Conservation (phyloP, 1,140 invertebrate genomes). For the Panulirus ornatus region DNA sequence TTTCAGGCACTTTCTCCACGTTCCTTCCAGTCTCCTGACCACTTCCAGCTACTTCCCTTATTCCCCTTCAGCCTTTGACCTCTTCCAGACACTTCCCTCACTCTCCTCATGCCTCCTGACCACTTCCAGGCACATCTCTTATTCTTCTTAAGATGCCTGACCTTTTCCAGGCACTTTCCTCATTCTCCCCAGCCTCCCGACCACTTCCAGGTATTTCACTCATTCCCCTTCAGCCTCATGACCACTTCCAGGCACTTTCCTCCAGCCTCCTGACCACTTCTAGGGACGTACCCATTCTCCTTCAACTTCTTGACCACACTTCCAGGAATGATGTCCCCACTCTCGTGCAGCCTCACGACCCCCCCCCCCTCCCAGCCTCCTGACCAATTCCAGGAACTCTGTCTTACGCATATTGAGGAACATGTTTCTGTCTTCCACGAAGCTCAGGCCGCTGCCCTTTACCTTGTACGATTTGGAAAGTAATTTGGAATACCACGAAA, state of each 20-base stretch:
- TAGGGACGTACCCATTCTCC: constrained; percentile 83
- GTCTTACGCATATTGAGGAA: no score
- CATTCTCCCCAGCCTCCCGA: no score
- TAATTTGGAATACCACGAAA: no score
- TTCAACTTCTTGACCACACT: no score
- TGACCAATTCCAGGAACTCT: constrained; percentile 94
- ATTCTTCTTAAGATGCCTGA: no score
- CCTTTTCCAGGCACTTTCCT: no score
- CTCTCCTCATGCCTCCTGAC: constrained; percentile 92
- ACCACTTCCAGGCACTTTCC: constrained; percentile 88
- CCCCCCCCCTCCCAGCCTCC: constrained; percentile 93
- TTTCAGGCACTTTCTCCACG: constrained; percentile 91
- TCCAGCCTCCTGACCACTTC: constrained; percentile 96
- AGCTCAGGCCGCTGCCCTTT: no score
- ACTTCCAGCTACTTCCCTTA: constrained; percentile 87
- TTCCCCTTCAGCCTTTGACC: no score
- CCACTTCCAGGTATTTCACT: no score
- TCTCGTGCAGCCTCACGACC: constrained; percentile 94
- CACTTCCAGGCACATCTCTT: constrained; percentile 88
- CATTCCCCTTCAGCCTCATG: no score
- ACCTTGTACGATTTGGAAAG: no score
- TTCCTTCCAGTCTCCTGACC: constrained; percentile 94
- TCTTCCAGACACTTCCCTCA: constrained; percentile 91
- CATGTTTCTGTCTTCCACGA: no score
- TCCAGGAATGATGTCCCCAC: constrained; percentile 91